A percentile compares a stretch with the other conserved stretches of the same genome.
These are phyloP conservation scores for Vidua macroura DNA, from an alignment of 2,113 vertebrate species.

Conservation along the genomic window DNA sequence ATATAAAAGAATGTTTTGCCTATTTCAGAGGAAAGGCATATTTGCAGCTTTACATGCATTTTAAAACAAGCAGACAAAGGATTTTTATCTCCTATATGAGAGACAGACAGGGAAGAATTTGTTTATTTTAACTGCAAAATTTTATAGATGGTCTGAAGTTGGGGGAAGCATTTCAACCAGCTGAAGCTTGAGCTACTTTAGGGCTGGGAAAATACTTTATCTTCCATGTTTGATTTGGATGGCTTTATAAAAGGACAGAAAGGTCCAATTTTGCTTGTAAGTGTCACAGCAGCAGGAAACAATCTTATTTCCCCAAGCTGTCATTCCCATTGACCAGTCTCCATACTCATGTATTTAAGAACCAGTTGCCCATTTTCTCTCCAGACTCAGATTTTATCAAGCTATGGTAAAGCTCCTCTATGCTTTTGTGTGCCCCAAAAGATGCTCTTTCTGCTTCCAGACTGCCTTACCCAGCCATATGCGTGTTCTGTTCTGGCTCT, in stretches of 20 bases:
- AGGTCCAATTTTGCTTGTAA: background rate
- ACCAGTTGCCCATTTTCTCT: background rate
- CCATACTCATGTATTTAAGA: background rate
- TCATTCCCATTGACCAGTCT: background rate
- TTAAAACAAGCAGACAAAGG: background rate
- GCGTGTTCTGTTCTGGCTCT: background rate
- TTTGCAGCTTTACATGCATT: background rate
- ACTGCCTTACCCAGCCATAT: background rate
- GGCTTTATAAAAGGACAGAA: background rate
- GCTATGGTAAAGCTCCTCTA: background rate
- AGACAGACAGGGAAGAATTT: conserved; percentile 12
- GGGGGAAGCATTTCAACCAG: background rate
- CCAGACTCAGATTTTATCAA: background rate
- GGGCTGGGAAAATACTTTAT: conserved; percentile 9
- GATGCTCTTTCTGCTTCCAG: background rate
- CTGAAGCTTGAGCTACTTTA: background rate
- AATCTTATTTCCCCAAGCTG: background rate
- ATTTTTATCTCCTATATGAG: background rate
- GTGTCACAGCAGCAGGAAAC: background rate
- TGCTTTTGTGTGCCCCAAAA: background rate
- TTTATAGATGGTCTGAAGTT: conserved; percentile 8
- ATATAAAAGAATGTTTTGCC: background rate
- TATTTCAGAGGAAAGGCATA: background rate
- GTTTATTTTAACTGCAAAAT: conserved; percentile 21
- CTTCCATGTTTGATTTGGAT: background rate